phyloP scores from a whole-genome alignment of 2,797 vertebrate species.

The Morus bassanus region DNA sequence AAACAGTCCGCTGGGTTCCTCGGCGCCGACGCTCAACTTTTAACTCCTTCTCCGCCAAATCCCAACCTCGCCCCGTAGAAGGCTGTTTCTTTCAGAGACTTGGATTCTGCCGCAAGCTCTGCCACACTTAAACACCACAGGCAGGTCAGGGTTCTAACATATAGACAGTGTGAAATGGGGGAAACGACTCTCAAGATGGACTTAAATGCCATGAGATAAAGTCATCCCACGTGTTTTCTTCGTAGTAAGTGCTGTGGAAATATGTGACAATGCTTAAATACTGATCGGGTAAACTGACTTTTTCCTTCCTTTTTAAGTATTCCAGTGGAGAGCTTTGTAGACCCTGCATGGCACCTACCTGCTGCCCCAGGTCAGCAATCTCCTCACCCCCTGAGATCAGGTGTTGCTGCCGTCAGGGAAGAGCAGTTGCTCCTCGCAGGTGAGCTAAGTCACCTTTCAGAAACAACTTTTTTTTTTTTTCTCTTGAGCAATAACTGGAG shows the following conservation, averaged over 20 bases:
- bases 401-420: fast-evolving
- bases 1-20: neutral
- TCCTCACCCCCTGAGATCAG: fast-evolving
- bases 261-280: neutral
- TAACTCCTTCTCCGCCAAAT: neutral
- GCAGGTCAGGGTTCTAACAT: too few relatives aligned
- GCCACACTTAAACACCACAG: neutral
- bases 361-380: fast-evolving
- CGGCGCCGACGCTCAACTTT: neutral
- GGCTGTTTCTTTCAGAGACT: neutral
- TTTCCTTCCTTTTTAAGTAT: neutral
- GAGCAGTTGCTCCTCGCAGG: neutral
- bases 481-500: neutral
- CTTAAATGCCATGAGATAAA: neutral
- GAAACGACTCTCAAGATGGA: neutral
- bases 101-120: neutral
- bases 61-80: fast-evolving
- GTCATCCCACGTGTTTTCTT: fast-evolving
- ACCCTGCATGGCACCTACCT: fast-evolving
- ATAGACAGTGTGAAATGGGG: too few relatives aligned
- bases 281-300: neutral
- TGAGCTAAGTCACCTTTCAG: neutral
- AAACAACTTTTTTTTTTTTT: neutral
- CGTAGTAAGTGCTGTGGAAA: too few relatives aligned
- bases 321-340: neutral